Conservation (phyloP, 2,888 invertebrate genomes). For the Aporophyla nigra region DNA sequence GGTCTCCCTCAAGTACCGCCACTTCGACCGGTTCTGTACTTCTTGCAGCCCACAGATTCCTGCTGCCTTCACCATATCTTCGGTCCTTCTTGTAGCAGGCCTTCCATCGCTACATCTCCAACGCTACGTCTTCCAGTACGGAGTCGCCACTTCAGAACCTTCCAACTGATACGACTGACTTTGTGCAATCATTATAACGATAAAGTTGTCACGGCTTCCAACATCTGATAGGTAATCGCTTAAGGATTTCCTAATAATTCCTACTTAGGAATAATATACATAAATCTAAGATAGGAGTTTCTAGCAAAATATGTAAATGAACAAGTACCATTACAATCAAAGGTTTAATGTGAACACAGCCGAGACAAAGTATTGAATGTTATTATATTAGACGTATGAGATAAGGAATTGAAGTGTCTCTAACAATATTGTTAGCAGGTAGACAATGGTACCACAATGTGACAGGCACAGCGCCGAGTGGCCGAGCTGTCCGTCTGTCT, state of each 20-base stretch:
- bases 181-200: slow-evolving; percentile 8
- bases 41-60: too few species aligned
- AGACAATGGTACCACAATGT: slow-evolving; percentile 63
- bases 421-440: slow-evolving; percentile 61
- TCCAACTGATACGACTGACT: not conserved
- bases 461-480: slow-evolving; percentile 70
- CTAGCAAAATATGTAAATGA: slow-evolving; percentile 50
- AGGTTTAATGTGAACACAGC: slow-evolving; percentile 30
- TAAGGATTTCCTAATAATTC: slow-evolving; percentile 24
- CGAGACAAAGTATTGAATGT: slow-evolving; percentile 44
- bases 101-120: too few species aligned
- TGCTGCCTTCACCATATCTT: too few species aligned
- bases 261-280: slow-evolving; percentile 35
- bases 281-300: slow-evolving; percentile 42
- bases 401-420: slow-evolving; percentile 57
- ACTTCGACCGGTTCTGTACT: too few species aligned
- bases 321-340: slow-evolving; percentile 22
- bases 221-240: not conserved
- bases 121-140: too few species aligned
- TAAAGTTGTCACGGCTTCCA: not conserved
- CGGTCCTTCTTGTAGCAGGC: too few species aligned
- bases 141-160: too few species aligned
- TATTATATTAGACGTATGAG: slow-evolving; percentile 48
- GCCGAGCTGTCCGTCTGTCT: slow-evolving; percentile 72
- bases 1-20: too few species aligned